Base-by-base conservation (phyloP, 2,113 vertebrate species). In the Cyprinodon brontotheroides region DNA sequence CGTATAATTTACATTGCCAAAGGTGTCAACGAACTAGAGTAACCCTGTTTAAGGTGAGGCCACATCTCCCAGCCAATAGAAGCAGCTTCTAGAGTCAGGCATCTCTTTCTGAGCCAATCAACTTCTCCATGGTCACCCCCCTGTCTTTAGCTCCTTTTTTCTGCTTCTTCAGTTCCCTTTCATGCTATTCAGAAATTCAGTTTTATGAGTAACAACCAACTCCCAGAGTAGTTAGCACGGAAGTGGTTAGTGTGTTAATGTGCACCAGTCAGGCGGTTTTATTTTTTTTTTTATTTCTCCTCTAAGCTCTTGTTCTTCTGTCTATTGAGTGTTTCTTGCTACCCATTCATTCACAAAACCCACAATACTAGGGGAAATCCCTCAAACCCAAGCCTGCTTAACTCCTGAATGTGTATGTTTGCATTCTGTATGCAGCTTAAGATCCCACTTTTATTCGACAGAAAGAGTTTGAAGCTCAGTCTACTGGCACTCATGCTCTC, bases 21-120 rank as follows among this genome's bases (percentile, higher is more conserved):
- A 77, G 64, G 22, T 86, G 91, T 91, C 91, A 91, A 2, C 91
- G 91, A 94, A 93, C 93, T 87, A 41, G 38, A 92, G 89, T 94
- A 92, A 93, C 92, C 92, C 88, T 84, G 82, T 78, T 85, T 82
- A 94, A 94, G 91, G 93, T 92, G 86, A 94, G 90, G 74, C 93
- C 91, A 93, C 89, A 79, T 79, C 86, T 81, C 82, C 83, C 80
- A 83, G 77, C 93, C 93, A 93, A 94, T 94, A 90, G 87, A 68
- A 85, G 75, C 8, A 4, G 13, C 1, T 29, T 7, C 79, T 61
- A 80, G 84, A 88, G 93, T 94, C 93, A 95, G 89, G 94, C 93
- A 89, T 73, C 72, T 63, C 64, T 14, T 22, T 75, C 65, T 86
- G 57, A 90, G 87, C 94, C 93, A 95, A 95, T 94, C 89, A 91